Conservation (phyloP, 2,113 vertebrate species). For the Sinocyclocheilus rhinocerous region DNA sequence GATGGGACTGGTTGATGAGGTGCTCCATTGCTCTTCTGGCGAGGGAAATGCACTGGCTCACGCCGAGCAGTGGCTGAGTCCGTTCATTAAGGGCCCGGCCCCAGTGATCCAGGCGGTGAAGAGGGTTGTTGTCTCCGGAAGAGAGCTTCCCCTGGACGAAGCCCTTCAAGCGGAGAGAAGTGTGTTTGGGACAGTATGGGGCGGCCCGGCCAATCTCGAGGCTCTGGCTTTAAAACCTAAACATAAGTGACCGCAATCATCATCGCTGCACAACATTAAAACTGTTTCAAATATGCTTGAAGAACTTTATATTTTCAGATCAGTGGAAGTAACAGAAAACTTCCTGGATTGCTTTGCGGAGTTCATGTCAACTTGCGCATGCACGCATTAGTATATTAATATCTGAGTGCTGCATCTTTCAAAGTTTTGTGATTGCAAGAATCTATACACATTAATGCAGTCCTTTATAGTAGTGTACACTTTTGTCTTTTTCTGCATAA, state of each 20-base stretch:
- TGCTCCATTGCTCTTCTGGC: conserved; percentile 64
- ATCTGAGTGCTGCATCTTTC: not conserved
- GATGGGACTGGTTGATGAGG: conserved; percentile 80
- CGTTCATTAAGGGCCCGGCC: conserved; percentile 77
- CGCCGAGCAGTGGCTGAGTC: conserved; percentile 81
- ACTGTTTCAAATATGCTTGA: not conserved
- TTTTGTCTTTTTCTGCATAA: no score
- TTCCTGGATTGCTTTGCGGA: not conserved
- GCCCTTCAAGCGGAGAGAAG: conserved; percentile 86
- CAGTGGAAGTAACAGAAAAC: not conserved
- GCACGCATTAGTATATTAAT: not conserved
- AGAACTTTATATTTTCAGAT: not conserved
- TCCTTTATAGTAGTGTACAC: not conserved
- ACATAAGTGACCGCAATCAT: conserved; percentile 77
- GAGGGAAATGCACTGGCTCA: conserved; percentile 61
- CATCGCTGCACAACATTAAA: not conserved
- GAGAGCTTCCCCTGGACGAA: conserved; percentile 83
- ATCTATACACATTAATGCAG: not conserved
- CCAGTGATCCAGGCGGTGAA: conserved; percentile 84
- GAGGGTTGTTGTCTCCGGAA: conserved; percentile 79
- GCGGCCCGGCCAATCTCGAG: conserved; percentile 84
- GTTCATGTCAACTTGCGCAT: not conserved
- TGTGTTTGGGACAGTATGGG: conserved; percentile 89
- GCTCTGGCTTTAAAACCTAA: conserved; percentile 80
- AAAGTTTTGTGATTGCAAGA: not conserved